A percentile compares a stretch with the other conserved stretches of the same genome.
Conservation (phyloP, 2,113 vertebrate genomes). For the Catharus bicknelli region DNA sequence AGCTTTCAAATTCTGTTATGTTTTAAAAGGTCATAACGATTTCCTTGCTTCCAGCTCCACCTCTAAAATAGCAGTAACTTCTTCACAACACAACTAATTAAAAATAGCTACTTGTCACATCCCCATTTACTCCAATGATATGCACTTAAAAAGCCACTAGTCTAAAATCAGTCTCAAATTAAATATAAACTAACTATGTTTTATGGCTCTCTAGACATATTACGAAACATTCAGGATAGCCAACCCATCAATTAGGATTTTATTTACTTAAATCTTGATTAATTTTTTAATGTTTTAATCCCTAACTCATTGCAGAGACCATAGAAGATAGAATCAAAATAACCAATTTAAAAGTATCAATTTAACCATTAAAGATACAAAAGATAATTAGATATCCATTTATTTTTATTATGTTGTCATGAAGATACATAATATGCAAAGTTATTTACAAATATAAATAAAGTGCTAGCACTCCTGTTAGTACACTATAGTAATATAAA, state of each 20-base stretch:
- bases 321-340: background rate
- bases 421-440: background rate
- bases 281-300: background rate
- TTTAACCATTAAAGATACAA: background rate
- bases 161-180: background rate
- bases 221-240: background rate
- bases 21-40: background rate
- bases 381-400: background rate
- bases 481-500: background rate
- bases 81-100: background rate
- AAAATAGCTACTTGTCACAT: background rate
- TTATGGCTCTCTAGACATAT: background rate
- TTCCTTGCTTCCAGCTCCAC: background rate
- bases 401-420: background rate
- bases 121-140: background rate
- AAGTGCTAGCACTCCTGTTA: background rate
- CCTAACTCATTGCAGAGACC: background rate
- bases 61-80: background rate
- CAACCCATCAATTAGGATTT: background rate
- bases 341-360: background rate
- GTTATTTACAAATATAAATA: background rate
- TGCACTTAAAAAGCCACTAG: background rate
- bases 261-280: background rate
- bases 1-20: background rate
- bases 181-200: background rate